Evolutionary conservation across 1,140 invertebrate species (phyloP).

Genomic region (honey bee (Apis mellifera)): Amel_HAv3.1 CM009935.2:1938001-1938500

Average conservation of each 20-base stretch:
- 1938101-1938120: conserved; percentile 13
- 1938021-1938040: background rate
- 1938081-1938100: background rate
- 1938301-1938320: conserved; percentile 65
- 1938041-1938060: background rate
- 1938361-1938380: too few relatives aligned
- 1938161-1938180: conserved; percentile 77
- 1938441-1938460: too few relatives aligned
- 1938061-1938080: background rate
- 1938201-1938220: conserved; percentile 85
- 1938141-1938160: conserved; percentile 61
- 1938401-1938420: too few relatives aligned
- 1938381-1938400: too few relatives aligned
- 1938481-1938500: too few relatives aligned
- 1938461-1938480: too few relatives aligned
- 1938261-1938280: conserved; percentile 75
- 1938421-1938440: too few relatives aligned
- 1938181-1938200: conserved; percentile 85
- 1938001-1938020: too few relatives aligned
- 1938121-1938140: conserved; percentile 66
- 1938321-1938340: background rate
- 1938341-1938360: fast-evolving
- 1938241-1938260: conserved; percentile 84
- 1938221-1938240: conserved; percentile 82
- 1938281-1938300: conserved; percentile 71